These are phyloP conservation scores for Archilochus colubris DNA, from an alignment of 2,113 vertebrate genomes.

Conservation along the genomic window DNA sequence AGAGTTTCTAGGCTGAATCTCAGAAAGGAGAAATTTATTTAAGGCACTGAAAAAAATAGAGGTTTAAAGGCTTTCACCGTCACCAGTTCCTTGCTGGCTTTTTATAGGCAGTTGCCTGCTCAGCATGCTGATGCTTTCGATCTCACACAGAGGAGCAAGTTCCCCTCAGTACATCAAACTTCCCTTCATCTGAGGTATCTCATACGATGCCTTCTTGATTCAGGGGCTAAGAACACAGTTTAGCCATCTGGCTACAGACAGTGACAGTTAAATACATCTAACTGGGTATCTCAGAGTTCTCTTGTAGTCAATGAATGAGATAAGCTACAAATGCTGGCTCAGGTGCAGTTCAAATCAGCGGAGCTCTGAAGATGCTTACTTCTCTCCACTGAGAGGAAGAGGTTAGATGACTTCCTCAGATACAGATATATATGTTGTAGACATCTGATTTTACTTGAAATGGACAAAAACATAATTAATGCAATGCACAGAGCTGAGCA, in stretches of 20 bases:
- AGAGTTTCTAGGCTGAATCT: neutral
- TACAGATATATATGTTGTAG: neutral
- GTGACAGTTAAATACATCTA: neutral
- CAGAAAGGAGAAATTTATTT: neutral
- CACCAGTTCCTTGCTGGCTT: neutral
- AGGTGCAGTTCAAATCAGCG: neutral
- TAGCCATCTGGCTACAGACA: neutral
- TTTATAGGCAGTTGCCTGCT: neutral
- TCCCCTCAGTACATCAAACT: neutral
- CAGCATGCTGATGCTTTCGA: neutral
- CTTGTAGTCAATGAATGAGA: neutral
- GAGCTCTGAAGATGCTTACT: neutral
- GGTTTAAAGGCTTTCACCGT: neutral
- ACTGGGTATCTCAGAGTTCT: neutral
- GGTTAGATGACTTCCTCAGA: neutral
- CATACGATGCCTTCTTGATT: neutral
- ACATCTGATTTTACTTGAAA: neutral
- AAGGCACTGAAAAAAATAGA: neutral
- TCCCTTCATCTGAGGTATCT: neutral
- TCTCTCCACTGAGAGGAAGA: neutral
- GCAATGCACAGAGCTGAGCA: neutral
- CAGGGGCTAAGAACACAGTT: neutral
- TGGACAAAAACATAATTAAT: neutral
- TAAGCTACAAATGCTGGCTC: neutral
- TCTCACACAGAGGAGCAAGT: neutral